Evolutionary conservation across 2,888 invertebrate species (phyloP), one percentile per base, ranked within the genome.

Genomic region (Cheilosia variabilis): DNA sequence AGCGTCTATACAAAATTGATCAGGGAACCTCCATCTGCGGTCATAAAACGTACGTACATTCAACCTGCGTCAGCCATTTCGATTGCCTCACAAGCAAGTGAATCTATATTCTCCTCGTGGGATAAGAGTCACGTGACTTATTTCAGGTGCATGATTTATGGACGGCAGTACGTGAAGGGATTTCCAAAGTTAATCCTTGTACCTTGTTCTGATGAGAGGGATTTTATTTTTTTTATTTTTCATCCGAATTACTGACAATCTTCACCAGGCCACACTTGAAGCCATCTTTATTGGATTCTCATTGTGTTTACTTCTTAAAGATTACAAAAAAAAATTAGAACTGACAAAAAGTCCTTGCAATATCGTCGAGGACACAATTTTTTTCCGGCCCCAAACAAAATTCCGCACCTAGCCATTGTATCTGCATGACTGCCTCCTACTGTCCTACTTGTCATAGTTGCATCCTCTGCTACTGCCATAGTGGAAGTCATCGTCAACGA

Each of bases 61-160:
- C 47, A 24, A 5, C 9, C 41, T 57, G 55, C 78, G 66, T 78
- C 78, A 83, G 72, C 53, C 45, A 78, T 72, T 82, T 55, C 57
- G 22, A 73, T 78, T 68, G 57, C 41, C 73, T 50, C 50, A n/a
- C 62, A 66, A 68, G 66, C 53, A 62, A 22, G 60, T 13, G 17
- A 41, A 58, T 68, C 17, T 68, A 27, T 22, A 2, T 37, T 63
- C 31, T 58, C 53, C 45, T 63, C 69, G 24, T 50, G 34, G 50
- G 45, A 66, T 27, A 75, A 63, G 55, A 66, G 71, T 71, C 62
- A 86, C 84, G 84, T 81, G 81, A 72, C 72, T 68, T 62, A 68
- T 72, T 68, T 81, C 66, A 86, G 86, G 86, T 86, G 86, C 81
- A 86, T 81, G 86, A 81, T 86, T 81, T 72, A 81, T 81, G 66